phyloP scores from a whole-genome alignment of 2,888 invertebrate species.

The Hypolimnas misippus region DNA sequence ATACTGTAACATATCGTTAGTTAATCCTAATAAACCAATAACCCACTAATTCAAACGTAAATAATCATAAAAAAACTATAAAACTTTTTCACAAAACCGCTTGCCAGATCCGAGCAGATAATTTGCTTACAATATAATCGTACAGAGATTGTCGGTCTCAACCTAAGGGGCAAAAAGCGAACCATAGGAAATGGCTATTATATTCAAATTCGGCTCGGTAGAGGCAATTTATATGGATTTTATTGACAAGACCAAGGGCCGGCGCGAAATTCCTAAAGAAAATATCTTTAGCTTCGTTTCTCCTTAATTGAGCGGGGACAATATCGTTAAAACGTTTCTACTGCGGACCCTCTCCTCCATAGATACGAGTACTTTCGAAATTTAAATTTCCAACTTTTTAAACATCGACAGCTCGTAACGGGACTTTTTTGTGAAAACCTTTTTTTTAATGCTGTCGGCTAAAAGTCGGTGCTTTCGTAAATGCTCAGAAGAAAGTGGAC shows the following conservation, averaged over 20 bases:
- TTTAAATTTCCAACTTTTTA: slow-evolving; percentile 20
- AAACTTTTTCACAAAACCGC: slow-evolving; percentile 46
- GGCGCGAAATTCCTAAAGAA: slow-evolving; percentile 75
- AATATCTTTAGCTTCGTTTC: slow-evolving; percentile 62
- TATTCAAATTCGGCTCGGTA: slow-evolving; percentile 80
- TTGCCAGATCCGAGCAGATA: slow-evolving; percentile 79
- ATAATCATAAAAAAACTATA: slow-evolving; percentile 56
- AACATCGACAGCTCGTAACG: slow-evolving; percentile 19
- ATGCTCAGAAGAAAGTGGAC: slow-evolving; percentile 70
- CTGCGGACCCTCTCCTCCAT: slow-evolving; percentile 20
- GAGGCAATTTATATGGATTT: slow-evolving; percentile 83
- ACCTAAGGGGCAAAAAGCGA: slow-evolving; percentile 74
- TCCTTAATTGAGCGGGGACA: slow-evolving; percentile 77
- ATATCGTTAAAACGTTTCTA: slow-evolving; percentile 64
- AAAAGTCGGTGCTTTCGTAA: slow-evolving; percentile 53
- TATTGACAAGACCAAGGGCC: slow-evolving; percentile 78
- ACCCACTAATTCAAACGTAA: slow-evolving; percentile 47
- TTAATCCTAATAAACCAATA: slow-evolving; percentile 43
- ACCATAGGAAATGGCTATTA: slow-evolving; percentile 76
- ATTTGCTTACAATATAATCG: slow-evolving; percentile 85
- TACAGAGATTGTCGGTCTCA: slow-evolving; percentile 76
- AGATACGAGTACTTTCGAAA: slow-evolving; percentile 29
- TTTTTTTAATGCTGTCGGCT: slow-evolving; percentile 36
- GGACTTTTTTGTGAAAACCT: slow-evolving; percentile 14
- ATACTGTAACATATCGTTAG: not conserved